Evolutionary conservation across 2,797 vertebrate species (phyloP).

Genomic region (Merluccius polli): DNA sequence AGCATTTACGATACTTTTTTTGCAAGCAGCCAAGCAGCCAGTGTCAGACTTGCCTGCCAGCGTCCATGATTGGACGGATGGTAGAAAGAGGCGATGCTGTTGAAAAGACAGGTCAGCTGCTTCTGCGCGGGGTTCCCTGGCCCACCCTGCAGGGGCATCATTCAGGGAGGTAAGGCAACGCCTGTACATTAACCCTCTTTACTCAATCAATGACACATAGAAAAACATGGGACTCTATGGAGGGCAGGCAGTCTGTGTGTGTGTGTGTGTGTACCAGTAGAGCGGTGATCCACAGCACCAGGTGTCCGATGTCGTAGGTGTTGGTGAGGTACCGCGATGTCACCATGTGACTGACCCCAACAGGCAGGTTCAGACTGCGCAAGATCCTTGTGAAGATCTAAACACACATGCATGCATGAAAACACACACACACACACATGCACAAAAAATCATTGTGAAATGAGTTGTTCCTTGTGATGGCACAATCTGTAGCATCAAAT

Average conservation of each 20-base stretch:
- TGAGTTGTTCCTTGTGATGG: too few relatives aligned
- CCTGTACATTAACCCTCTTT: background rate
- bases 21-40: too few relatives aligned
- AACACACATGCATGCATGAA: slow-evolving; percentile 7
- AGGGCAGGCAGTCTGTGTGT: too few relatives aligned
- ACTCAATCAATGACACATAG: background rate
- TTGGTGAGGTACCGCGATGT: slow-evolving; percentile 89
- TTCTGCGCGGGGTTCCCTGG: slow-evolving; percentile 90
- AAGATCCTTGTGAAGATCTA: slow-evolving; percentile 97
- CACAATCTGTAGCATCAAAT: slow-evolving; percentile 16
- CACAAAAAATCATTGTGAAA: too few relatives aligned
- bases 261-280: slow-evolving; percentile 79
- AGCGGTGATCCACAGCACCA: slow-evolving; percentile 94
- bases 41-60: slow-evolving; percentile 80
- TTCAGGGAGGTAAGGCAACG: background rate
- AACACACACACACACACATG: too few relatives aligned
- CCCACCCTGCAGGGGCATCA: slow-evolving; percentile 79
- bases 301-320: slow-evolving; percentile 90
- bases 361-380: slow-evolving; percentile 93
- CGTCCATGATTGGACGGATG: slow-evolving; percentile 97
- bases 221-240: background rate
- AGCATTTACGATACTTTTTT: too few relatives aligned
- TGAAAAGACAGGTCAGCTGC: slow-evolving; percentile 89
- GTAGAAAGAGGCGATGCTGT: slow-evolving; percentile 94
- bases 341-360: slow-evolving; percentile 92